Conservation (phyloP, 1,140 invertebrate genomes). For the Dreissena rostriformis region DNA sequence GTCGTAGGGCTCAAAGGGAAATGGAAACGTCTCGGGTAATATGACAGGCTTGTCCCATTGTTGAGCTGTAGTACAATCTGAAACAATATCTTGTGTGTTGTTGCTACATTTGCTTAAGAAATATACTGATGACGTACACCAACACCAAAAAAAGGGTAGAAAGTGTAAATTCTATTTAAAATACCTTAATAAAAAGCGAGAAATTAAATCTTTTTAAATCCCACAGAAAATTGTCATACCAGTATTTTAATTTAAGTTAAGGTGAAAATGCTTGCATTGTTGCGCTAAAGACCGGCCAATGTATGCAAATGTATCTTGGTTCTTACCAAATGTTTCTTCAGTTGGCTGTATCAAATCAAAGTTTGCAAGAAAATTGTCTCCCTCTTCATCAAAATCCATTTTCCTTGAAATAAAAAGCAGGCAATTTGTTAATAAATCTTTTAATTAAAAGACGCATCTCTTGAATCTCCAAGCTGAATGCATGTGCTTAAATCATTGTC, state of each 20-base stretch:
- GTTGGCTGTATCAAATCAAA: background rate
- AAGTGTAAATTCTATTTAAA: background rate
- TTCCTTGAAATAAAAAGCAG: too few species aligned
- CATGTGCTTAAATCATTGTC: too few species aligned
- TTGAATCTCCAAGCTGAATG: too few species aligned
- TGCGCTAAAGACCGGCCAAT: background rate
- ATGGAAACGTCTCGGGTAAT: slow-evolving; percentile 86
- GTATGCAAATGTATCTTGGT: too few species aligned
- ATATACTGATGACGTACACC: background rate
- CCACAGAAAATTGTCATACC: too few species aligned
- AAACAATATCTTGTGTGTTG: background rate
- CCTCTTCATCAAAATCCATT: slow-evolving; percentile 19
- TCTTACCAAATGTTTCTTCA: background rate
- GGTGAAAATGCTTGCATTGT: background rate
- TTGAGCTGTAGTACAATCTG: background rate
- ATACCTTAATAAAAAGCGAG: too few species aligned
- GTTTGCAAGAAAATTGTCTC: slow-evolving; percentile 14
- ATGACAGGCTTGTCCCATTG: slow-evolving; percentile 4
- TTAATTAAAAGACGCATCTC: too few species aligned
- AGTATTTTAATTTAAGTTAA: too few species aligned
- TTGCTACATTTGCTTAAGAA: background rate
- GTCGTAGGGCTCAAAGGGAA: slow-evolving; percentile 93
- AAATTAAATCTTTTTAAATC: too few species aligned
- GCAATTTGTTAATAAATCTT: too few species aligned
- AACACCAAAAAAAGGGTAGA: background rate